These are phyloP conservation scores for Spilosoma lubricipeda DNA, from an alignment of 2,888 invertebrate species.

Conservation along the genomic window DNA sequence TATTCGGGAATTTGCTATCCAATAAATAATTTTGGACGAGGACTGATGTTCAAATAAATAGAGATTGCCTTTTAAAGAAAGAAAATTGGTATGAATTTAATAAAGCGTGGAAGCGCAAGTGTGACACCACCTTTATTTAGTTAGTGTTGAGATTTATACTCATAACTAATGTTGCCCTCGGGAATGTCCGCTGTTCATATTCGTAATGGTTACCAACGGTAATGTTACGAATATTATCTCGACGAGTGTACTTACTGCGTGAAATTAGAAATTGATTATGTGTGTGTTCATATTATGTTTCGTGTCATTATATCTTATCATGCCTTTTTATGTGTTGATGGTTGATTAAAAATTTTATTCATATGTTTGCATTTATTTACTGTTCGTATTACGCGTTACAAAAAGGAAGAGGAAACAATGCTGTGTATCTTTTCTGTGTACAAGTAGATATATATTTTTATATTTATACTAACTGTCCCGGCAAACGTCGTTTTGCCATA, in stretches of 20 bases:
- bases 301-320: not conserved
- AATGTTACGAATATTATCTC: conserved; percentile 8
- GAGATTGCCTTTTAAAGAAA: not conserved
- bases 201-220: conserved; percentile 13
- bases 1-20: not conserved
- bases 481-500: too few relatives aligned
- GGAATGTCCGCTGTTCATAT: conserved; percentile 22
- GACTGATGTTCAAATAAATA: too few relatives aligned
- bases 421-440: too few relatives aligned
- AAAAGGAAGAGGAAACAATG: not conserved
- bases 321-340: not conserved
- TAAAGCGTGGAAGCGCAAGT: conserved; percentile 1
- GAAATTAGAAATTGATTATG: conserved; percentile 14
- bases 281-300: conserved; percentile 4
- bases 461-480: too few relatives aligned
- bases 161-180: conserved; percentile 41
- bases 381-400: not conserved
- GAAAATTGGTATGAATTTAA: not conserved
- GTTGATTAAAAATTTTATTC: not conserved
- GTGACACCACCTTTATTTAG: conserved; percentile 28
- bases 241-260: conserved; percentile 10
- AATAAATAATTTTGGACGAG: not conserved
- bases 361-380: not conserved
- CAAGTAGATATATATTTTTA: too few relatives aligned
- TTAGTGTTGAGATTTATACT: conserved; percentile 40